Base-by-base conservation (phyloP, 2,113 vertebrate species). In the Phocoena sinus region DNA sequence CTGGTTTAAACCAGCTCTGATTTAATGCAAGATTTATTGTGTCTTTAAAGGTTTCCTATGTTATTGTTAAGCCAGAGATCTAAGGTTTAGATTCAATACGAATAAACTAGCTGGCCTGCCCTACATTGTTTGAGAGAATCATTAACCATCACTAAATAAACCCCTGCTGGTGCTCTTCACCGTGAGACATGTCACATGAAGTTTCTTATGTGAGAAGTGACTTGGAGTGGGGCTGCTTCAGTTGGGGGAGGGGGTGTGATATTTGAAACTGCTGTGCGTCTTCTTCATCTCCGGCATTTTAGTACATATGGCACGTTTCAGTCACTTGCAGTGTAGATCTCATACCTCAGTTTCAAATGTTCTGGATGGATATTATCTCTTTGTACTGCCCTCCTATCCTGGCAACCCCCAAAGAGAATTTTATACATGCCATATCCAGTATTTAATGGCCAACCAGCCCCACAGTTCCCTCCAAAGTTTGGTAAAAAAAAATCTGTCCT, bases 81-180 rank as follows among this genome's bases (percentile, higher is more conserved):
- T 70, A 91, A 96, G 86, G 79, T 96, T 95, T 97, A 97, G 94
- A 73, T 80, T 94, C 14, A 68, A 0, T 97, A 73, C 96, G 96
- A 97, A 95, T 97, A 96, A 97, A 98, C 83, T 77, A 97, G 92
- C 97, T 96, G 92, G 80, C 94, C 58, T 92, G 80, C 71, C 76
- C 89, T 70, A 0, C 90, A 15, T 68, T 96, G 95, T 92, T 96
- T 90, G 97, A 96, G 90, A 94, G 91, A 93, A 44, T 97, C 94
- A 94, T 95, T 96, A 91, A 83, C 86, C 67, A 70, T 97, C 86
- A 93, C 56, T 62, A 60, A 88, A 80, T 73, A 96, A 95, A 84
- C 33, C 94, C 67, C 76, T 63, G 63, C 38, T 89, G 89, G 70
- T 20, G 63, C 85, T 93, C 0, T 47, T 93, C 60, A 36, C 50